A percentile compares a stretch with the other conserved stretches of the same genome.
Evolutionary conservation across 2,888 invertebrate species (phyloP).

Genomic region (Sceliomorpha sp.): DNA sequence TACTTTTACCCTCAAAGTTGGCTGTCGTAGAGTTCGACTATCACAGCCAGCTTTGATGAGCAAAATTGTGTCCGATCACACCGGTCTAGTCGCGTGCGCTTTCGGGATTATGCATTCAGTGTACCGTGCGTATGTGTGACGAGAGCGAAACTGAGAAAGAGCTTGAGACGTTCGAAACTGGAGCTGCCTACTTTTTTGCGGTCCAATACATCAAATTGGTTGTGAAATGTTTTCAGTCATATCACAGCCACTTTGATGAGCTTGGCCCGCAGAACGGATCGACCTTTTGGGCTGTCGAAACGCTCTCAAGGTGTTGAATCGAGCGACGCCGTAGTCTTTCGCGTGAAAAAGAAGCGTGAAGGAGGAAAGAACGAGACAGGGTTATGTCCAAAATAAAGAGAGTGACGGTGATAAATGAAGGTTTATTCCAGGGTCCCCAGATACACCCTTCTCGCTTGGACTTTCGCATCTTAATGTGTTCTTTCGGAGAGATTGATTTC

Average conservation of each 20-base stretch:
- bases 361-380: not conserved
- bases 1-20: slow-evolving; percentile 88
- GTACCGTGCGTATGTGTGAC: too few species aligned
- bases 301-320: too few species aligned
- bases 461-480: not conserved
- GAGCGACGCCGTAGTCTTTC: too few species aligned
- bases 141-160: slow-evolving; percentile 28
- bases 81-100: slow-evolving; percentile 41
- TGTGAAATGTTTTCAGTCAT: slow-evolving; percentile 90
- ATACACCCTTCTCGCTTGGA: slow-evolving; percentile 2
- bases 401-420: not conserved
- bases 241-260: slow-evolving; percentile 99
- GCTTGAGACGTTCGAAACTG: slow-evolving; percentile 5
- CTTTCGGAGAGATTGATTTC: slow-evolving; percentile 14
- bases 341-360: too few species aligned
- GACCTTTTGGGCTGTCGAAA: slow-evolving; percentile 56
- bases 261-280: slow-evolving; percentile 83
- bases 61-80: slow-evolving; percentile 84
- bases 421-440: too few species aligned
- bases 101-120: too few species aligned
- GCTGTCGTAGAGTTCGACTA: slow-evolving; percentile 90
- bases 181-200: slow-evolving; percentile 76
- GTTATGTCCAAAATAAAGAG: too few species aligned
- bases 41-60: slow-evolving; percentile 99
- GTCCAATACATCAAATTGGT: slow-evolving; percentile 92